Base-by-base conservation (phyloP, 2,113 vertebrate genomes). In the Romanogobio albipinnatus region DNA sequence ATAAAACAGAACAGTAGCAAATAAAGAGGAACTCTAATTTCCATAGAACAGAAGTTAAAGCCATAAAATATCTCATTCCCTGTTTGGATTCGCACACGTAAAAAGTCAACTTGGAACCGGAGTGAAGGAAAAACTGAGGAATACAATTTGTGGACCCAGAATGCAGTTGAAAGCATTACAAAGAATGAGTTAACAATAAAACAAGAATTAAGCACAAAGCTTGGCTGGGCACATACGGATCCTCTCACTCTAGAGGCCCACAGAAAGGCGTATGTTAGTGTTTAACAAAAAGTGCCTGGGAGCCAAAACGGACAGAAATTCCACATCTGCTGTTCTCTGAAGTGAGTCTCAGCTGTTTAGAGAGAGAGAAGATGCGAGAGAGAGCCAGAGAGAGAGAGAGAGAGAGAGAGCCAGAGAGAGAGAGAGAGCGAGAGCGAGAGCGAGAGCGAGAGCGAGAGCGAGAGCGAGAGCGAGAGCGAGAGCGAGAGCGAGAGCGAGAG, bases 301-400 rank as follows among this genome's bases (percentile, higher is more conserved):
- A 86, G 88, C 92, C 90, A 84, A 91, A 93, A 91, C 90, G 83
- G 87, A 84, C 90, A 81, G 62, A 88, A 94, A 94, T 93, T 91
- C 92, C 92, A 95, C 95, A 95, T 95, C 94, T 95, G 94, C 91
- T 94, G 91, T 90, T 91, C 93, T 91, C 92, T 95, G 90, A 93
- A 94, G 93, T 92, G 92, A 92, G 88, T 91, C 90, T 93, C 90
- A 87, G 89, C 89, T 91, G 93, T 90, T 92, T 62, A 85, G 84
- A 86, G 85, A 43, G 43, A 77, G 62, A 58, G 49, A 43, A 51
- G 19, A 45, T 1, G 56, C n/a, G 70, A 8, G 85, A 22, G n/a
- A 4, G n/a, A 26, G n/a, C 66, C 75, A 85, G 86, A 85, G 88
- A 29, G 36, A 75, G 58, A 43, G 45, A 24, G 66, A n/a, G 56